Evolutionary conservation across 2,888 invertebrate genomes (phyloP).

Genomic region (Scrobipalpa atriplicella): DNA sequence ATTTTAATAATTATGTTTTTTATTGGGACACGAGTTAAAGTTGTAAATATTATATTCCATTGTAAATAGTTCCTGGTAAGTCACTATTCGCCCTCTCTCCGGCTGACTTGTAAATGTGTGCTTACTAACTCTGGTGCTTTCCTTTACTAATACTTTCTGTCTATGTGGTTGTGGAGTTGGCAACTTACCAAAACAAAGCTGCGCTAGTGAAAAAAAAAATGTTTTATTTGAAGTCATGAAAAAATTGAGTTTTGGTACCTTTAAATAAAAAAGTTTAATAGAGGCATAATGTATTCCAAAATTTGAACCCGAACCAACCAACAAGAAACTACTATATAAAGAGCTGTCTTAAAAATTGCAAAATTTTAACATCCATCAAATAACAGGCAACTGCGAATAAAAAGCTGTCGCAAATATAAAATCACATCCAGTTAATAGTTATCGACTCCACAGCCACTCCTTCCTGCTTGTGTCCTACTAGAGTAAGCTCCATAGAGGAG

Average conservation of each 20-base stretch:
- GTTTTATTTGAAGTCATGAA: too few relatives aligned
- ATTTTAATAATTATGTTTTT: too few relatives aligned
- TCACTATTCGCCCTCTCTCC: conserved; percentile 36
- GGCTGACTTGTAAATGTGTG: conserved; percentile 45
- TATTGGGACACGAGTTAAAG: too few relatives aligned
- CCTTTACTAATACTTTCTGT: conserved; percentile 66
- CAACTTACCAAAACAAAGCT: conserved; percentile 30
- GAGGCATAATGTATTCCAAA: too few relatives aligned
- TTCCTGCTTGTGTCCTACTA: conserved; percentile 79
- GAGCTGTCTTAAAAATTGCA: background rate
- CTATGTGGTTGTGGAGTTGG: conserved; percentile 65
- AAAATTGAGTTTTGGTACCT: too few relatives aligned
- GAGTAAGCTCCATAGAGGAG: conserved; percentile 76
- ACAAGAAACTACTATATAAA: too few relatives aligned
- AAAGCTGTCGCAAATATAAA: background rate
- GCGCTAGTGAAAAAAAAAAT: too few relatives aligned
- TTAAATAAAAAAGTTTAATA: too few relatives aligned
- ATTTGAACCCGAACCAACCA: too few relatives aligned
- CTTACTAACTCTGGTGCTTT: conserved; percentile 56
- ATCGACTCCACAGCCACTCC: conserved; percentile 62
- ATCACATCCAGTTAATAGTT: conserved; percentile 46
- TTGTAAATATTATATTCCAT: background rate
- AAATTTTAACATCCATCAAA: too few relatives aligned
- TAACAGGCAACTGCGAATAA: conserved; percentile 26
- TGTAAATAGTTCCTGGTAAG: background rate